Evolutionary conservation across 1,140 invertebrate genomes (phyloP), one percentile per base, ranked within the genome.

Genomic region (Fopius arisanus): DNA sequence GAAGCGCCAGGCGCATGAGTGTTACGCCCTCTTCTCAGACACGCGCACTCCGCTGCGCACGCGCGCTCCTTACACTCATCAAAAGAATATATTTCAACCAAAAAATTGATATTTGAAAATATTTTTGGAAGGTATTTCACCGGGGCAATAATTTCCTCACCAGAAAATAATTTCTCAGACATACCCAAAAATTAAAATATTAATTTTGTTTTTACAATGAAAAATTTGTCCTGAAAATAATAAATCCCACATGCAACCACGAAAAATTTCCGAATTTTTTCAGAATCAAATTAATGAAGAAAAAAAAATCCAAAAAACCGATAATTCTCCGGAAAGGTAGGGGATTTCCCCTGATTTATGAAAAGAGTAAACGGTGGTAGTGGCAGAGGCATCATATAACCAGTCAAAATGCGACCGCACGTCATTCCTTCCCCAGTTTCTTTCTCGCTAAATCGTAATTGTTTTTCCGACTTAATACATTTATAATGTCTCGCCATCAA

Each of bases 1-100:
- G 54, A 26, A 23, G 54, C 54, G 54, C 19, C 19, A 23, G 23
- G 73, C 72, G 78, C 72, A 74, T 78, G 76, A 78, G 78, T 75
- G 80, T 74, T 76, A 83, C 81, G 83, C 79, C 83, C 81, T 81
- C 82, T 78, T 83, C 83, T 77, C 78, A 78, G 79, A 83, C 81
- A 69, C 73, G 77, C 75, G 79, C 74, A 72, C 54, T 23, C 54
- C 54, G 54, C 75, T 31, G 4, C 23, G 16, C n/a, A 33, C 21
- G 21, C 26, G 21, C 26, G 26, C 3, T 2, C 1, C 16, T 33
- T 65, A 59, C 3, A 2, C 28, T 65, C 14, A 14, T 65, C n/a
- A 31, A n/a, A 33, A 62, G 33, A 1, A 29, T n/a, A 14, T 4
- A 75, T 80, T 79, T 80, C n/a, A n/a, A n/a, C n/a, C n/a, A n/a